Evolutionary conservation across 2,888 invertebrate genomes (phyloP), one percentile per base, ranked within the genome.

Genomic region (Elaeidobius kamerunicus): DNA sequence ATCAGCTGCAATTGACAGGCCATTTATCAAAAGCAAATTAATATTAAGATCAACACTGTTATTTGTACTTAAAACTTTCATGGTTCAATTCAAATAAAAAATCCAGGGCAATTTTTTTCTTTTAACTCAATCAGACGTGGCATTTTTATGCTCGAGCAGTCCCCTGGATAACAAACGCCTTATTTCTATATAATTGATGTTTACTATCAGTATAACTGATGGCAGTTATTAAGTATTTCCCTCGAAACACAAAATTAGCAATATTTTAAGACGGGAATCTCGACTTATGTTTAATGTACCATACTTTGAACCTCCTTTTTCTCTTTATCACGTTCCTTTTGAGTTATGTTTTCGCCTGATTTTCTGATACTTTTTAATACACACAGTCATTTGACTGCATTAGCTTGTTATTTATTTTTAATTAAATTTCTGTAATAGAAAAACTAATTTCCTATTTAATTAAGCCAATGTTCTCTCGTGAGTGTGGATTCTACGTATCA

Each of bases 361-460:
- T 30, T 42, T 42, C n/a, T 40, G 20, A 28, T 12, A 42, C 23
- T 42, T 30, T 42, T 42, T 42, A 28, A 28, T 42, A 28, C 41
- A 15, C 17, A 30, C 15, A 42, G 41, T 30, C 41, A 30, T 42
- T 42, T 17, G n/a, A n/a, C n/a, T n/a, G n/a, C n/a, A n/a, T n/a
- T n/a, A n/a, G n/a, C n/a, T n/a, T n/a, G n/a, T n/a, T n/a, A n/a
- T n/a, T n/a, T n/a, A n/a, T n/a, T n/a, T n/a, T n/a, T n/a, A n/a
- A n/a, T n/a, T n/a, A n/a, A n/a, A n/a, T n/a, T n/a, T n/a, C n/a
- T n/a, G n/a, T n/a, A n/a, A n/a, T n/a, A n/a, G n/a, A n/a, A n/a
- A n/a, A n/a, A n/a, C n/a, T n/a, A n/a, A n/a, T n/a, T n/a, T n/a
- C n/a, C n/a, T n/a, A n/a, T n/a, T n/a, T n/a, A n/a, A n/a, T n/a